A percentile compares a stretch with the other conserved stretches of the same genome.
Conservation (phyloP, 2,113 vertebrate species). For the Podocnemis expansa region DNA sequence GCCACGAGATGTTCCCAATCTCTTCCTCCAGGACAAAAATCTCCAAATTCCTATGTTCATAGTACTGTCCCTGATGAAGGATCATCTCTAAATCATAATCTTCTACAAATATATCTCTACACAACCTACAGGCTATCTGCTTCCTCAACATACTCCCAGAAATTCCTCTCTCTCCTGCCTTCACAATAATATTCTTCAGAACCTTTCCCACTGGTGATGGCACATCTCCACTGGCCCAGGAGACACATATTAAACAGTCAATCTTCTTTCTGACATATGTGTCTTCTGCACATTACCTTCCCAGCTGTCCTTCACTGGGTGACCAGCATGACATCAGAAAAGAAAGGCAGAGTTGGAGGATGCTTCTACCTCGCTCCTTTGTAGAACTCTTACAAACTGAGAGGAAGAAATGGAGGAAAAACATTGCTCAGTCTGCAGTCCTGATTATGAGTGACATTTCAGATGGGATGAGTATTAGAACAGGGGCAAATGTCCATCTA, state of each 20-base stretch:
- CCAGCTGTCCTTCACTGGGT: not conserved
- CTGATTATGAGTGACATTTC: not conserved
- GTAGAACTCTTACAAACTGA: not conserved
- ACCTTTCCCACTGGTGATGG: not conserved
- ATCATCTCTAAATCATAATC: too few species aligned
- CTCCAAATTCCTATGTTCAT: too few species aligned
- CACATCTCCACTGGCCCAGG: fast-evolving
- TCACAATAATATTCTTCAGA: not conserved
- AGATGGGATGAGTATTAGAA: not conserved
- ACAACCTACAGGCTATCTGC: not conserved
- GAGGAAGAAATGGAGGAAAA: not conserved
- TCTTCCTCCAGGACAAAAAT: too few species aligned
- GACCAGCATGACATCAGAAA: not conserved
- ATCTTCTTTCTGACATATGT: not conserved
- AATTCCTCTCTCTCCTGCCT: not conserved
- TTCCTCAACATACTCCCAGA: not conserved
- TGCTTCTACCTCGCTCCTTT: not conserved
- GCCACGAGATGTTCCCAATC: too few species aligned
- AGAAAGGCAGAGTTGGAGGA: not conserved
- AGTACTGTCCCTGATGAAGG: too few species aligned
- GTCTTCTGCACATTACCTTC: fast-evolving
- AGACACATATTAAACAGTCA: fast-evolving
- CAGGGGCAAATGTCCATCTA: not conserved
- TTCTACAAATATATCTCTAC: too few species aligned
- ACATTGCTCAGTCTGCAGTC: not conserved